Evolutionary conservation across 37 sponge, comb jelly and placozoan genomes (phyloP).

Genomic region (Geodia barretti): DNA sequence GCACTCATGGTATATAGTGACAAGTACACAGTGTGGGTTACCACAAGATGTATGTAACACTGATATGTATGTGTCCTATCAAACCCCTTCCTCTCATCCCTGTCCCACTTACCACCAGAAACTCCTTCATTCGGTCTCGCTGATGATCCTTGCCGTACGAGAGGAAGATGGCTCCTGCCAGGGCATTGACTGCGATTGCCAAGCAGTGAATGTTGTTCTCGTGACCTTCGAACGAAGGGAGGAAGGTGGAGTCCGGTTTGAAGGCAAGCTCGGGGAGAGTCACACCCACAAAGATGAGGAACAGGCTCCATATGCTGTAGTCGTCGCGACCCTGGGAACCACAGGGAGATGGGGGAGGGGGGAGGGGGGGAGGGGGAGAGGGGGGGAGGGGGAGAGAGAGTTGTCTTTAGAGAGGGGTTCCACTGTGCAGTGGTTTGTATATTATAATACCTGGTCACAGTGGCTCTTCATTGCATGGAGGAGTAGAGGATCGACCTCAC

Average conservation of each 20-base stretch:
- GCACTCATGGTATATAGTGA: no score
- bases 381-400: no score
- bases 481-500: constrained; percentile 87
- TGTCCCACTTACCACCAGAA: constrained; percentile 71
- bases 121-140: constrained; percentile 84
- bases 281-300: constrained; percentile 78
- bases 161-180: constrained; percentile 80
- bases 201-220: constrained; percentile 94
- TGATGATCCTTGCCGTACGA: constrained; percentile 60
- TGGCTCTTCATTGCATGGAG: constrained; percentile 49
- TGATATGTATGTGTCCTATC: no score
- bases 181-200: constrained; percentile 78
- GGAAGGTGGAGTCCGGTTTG: constrained; percentile 56
- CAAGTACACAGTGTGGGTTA: no score
- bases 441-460: constrained; percentile 52
- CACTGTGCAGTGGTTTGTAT: background rate
- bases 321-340: no score
- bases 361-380: no score
- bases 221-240: constrained; percentile 70
- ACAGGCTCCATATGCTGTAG: constrained; percentile 69
- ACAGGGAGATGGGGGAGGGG: no score
- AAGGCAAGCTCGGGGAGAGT: constrained; percentile 71
- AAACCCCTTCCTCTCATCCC: no score
- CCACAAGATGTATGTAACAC: no score
- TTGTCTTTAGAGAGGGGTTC: background rate